Evolutionary conservation across 2,888 invertebrate genomes (phyloP).

Genomic region (Coronaproctus castanopsis): DNA sequence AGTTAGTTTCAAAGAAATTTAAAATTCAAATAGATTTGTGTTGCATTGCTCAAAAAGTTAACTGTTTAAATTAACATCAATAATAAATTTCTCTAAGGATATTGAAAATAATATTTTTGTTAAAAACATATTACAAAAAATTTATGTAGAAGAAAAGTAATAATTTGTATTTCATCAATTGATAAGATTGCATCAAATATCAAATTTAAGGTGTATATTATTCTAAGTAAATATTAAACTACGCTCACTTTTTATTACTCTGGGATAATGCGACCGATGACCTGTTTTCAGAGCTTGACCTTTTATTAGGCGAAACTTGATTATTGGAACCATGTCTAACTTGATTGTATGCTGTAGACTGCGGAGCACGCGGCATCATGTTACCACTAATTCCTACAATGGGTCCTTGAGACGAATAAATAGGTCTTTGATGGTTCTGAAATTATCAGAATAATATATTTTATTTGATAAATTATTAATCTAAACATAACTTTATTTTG

Average conservation of each 20-base stretch:
- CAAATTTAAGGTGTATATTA: too few species aligned
- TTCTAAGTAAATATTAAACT: too few species aligned
- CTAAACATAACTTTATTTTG: conserved; percentile 6
- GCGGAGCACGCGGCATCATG: conserved; percentile 36
- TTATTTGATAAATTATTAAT: conserved; percentile 3
- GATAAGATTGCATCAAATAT: too few species aligned
- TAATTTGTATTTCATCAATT: too few species aligned
- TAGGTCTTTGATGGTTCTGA: conserved; percentile 38
- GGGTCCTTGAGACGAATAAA: conserved; percentile 41
- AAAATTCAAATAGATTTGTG: too few species aligned
- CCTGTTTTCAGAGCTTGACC: conserved; percentile 10
- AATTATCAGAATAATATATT: conserved; percentile 6
- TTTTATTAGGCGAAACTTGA: conserved; percentile 37
- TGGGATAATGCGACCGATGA: not conserved
- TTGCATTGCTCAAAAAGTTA: too few species aligned
- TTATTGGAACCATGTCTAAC: conserved; percentile 40
- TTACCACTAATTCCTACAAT: conserved; percentile 19
- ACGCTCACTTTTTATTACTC: conserved; percentile 33
- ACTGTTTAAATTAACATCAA: too few species aligned
- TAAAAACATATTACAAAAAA: too few species aligned
- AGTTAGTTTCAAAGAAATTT: too few species aligned
- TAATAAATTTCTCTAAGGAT: too few species aligned
- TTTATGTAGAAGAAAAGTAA: too few species aligned
- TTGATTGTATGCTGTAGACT: conserved; percentile 35
- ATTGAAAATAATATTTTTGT: too few species aligned